These are phyloP conservation scores for Tetramorium alpestre DNA, from an alignment of 1,140 invertebrate genomes.

Conservation along the genomic window DNA sequence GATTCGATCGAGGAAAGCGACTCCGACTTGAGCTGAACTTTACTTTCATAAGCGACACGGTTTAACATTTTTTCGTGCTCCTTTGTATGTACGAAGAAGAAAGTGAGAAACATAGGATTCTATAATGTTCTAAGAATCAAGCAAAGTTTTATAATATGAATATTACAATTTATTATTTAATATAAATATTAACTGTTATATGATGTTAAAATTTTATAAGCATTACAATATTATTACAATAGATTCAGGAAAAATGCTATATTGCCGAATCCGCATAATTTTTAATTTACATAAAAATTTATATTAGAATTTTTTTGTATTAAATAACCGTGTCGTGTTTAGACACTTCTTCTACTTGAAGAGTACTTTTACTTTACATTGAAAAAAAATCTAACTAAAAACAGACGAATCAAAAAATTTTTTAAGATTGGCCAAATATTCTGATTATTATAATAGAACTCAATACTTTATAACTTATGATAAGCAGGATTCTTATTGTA, in stretches of 20 bases:
- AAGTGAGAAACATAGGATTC: background rate
- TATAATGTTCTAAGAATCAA: constrained; percentile 2
- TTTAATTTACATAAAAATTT: background rate
- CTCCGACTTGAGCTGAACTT: background rate
- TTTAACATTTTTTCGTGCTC: background rate
- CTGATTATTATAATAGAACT: too few species aligned
- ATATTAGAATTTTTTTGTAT: background rate
- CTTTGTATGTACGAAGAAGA: background rate
- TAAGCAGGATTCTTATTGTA: too few species aligned
- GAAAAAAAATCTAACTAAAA: too few species aligned
- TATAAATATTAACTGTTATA: background rate
- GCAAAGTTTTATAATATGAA: background rate
- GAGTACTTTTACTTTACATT: too few species aligned
- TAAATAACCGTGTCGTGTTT: background rate
- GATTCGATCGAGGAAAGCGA: background rate
- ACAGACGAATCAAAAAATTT: too few species aligned
- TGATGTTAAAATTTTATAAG: too few species aligned
- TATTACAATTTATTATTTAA: background rate
- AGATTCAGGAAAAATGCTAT: background rate
- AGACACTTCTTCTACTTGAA: too few species aligned
- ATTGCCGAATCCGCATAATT: background rate
- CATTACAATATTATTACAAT: background rate
- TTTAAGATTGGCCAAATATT: too few species aligned
- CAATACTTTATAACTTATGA: too few species aligned
- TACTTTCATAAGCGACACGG: constrained; percentile 4